Conservation (phyloP, 1,140 invertebrate genomes). For the Acromyrmex charruanus region DNA sequence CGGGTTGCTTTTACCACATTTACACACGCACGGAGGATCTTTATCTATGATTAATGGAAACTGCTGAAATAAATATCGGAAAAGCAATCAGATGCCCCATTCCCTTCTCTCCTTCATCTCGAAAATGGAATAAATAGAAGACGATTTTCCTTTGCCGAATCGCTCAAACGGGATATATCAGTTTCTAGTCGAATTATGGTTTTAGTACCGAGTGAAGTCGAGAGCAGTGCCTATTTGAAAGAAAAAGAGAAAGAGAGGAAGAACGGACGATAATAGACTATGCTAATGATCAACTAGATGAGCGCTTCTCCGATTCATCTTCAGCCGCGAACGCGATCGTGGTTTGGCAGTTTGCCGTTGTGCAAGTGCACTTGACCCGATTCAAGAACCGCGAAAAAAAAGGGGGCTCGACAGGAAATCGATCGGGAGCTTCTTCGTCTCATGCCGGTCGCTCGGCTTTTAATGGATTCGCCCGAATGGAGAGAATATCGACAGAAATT, state of each 20-base stretch:
- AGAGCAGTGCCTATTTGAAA: slow-evolving; percentile 17
- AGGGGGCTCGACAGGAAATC: slow-evolving; percentile 25
- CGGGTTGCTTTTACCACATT: slow-evolving; percentile 46
- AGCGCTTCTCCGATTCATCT: slow-evolving; percentile 48
- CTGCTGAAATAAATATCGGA: slow-evolving; percentile 73
- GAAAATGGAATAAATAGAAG: slow-evolving; percentile 69
- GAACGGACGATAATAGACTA: slow-evolving; percentile 40
- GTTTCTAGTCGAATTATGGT: slow-evolving; percentile 61
- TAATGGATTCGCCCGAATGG: slow-evolving; percentile 39
- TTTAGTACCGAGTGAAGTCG: slow-evolving; percentile 46
- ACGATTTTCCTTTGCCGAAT: slow-evolving; percentile 27
- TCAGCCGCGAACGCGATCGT: slow-evolving; percentile 33
- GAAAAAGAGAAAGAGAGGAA: background rate
- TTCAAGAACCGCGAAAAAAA: slow-evolving; percentile 42
- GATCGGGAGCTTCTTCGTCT: slow-evolving; percentile 43
- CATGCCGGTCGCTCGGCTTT: background rate
- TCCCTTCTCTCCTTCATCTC: background rate
- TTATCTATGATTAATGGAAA: slow-evolving; percentile 70
- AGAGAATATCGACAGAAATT: slow-evolving; percentile 58
- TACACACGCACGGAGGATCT: slow-evolving; percentile 20
- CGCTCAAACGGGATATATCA: slow-evolving; percentile 67
- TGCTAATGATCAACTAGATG: slow-evolving; percentile 47
- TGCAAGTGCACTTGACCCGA: slow-evolving; percentile 51
- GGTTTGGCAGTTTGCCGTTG: slow-evolving; percentile 65
- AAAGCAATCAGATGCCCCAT: slow-evolving; percentile 67